Percentiles rank a stretch among this genome's conserved stretches.
phyloP scores from a whole-genome alignment of 2,113 vertebrate species.

The Lates calcarifer region DNA sequence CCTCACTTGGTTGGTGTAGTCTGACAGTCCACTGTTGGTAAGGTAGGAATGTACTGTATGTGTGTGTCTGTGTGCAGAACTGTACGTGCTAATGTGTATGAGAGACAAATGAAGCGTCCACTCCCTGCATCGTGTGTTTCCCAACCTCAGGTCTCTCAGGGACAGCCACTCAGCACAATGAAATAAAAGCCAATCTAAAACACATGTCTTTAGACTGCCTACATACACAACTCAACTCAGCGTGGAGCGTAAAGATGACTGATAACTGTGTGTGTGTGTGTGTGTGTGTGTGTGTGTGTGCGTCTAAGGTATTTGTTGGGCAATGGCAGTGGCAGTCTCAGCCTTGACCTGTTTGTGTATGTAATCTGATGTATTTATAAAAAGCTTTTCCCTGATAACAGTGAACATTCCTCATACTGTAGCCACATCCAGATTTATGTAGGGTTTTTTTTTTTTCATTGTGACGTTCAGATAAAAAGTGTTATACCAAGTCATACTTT shows the following conservation, averaged over 20 bases:
- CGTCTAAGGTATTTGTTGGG: slow-evolving; percentile 49
- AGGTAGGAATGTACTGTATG: background rate
- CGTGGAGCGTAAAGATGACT: slow-evolving; percentile 51
- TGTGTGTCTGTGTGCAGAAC: background rate
- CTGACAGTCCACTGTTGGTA: no score
- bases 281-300: slow-evolving; percentile 23
- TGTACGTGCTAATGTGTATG: slow-evolving; percentile 46
- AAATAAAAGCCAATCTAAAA: slow-evolving; percentile 72
- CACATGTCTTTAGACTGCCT: slow-evolving; percentile 61
- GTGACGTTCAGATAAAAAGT: slow-evolving; percentile 54
- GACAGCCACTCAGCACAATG: slow-evolving; percentile 66
- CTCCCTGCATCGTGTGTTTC: slow-evolving; percentile 46
- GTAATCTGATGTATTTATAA: slow-evolving; percentile 57
- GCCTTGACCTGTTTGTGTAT: slow-evolving; percentile 50
- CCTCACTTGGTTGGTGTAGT: no score
- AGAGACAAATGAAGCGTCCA: slow-evolving; percentile 67
- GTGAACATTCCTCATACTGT: slow-evolving; percentile 29
- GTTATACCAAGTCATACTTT: slow-evolving; percentile 23
- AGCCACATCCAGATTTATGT: slow-evolving; percentile 47
- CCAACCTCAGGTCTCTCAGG: slow-evolving; percentile 68
- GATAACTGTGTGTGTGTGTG: slow-evolving; percentile 37
- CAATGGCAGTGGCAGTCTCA: slow-evolving; percentile 54
- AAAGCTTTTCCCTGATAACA: slow-evolving; percentile 40
- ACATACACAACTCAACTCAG: slow-evolving; percentile 49
- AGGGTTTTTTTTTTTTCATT: slow-evolving; percentile 31